phyloP scores from a whole-genome alignment of 2,113 vertebrate species.

The Clarias batrachus region DNA sequence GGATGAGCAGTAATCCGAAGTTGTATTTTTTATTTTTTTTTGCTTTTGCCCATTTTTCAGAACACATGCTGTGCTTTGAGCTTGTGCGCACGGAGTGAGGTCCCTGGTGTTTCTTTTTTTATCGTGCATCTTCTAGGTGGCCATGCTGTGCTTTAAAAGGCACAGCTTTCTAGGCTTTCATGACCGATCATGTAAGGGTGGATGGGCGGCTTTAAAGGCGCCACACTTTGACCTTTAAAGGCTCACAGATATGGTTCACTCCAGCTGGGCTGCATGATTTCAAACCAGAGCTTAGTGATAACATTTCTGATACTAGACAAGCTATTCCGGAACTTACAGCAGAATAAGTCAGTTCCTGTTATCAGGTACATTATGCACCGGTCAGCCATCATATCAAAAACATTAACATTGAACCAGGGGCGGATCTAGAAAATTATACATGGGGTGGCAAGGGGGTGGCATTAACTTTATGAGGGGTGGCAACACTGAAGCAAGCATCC shows the following conservation, averaged over 20 bases:
- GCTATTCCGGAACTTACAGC: neutral
- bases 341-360: neutral
- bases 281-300: conserved; percentile 20
- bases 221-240: conserved; percentile 51
- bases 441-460: no score
- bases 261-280: conserved; percentile 33
- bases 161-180: conserved; percentile 43
- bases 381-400: no score
- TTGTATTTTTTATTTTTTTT: neutral
- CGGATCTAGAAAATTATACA: no score
- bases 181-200: conserved; percentile 32
- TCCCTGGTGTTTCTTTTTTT: conserved; percentile 6
- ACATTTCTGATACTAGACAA: neutral
- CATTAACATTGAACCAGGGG: no score
- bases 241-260: conserved; percentile 33
- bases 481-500: no score
- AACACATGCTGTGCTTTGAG: neutral
- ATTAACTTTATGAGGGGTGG: no score
- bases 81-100: neutral
- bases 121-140: conserved; percentile 6
- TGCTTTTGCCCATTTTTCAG: neutral
- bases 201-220: conserved; percentile 45
- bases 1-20: conserved; percentile 20
- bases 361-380: neutral
- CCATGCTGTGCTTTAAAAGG: conserved; percentile 50